Evolutionary conservation across 2,888 invertebrate species (phyloP).

Genomic region (Dorcus parallelipipedus): DNA sequence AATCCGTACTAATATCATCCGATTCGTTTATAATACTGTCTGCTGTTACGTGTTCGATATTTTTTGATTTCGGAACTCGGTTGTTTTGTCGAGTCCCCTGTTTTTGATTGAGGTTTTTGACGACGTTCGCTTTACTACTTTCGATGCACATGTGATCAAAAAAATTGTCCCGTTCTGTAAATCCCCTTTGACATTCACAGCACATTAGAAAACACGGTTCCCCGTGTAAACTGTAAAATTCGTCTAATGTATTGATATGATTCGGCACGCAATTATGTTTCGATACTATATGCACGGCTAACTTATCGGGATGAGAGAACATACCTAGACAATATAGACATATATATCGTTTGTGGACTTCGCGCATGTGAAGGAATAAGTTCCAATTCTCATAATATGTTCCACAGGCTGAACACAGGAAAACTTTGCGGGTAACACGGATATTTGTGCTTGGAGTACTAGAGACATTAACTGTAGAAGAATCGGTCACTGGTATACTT

Average conservation of each 20-base stretch:
- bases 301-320: conserved; percentile 75
- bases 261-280: conserved; percentile 76
- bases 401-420: conserved; percentile 77
- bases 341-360: conserved; percentile 76
- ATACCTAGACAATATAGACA: conserved; percentile 81
- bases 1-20: conserved; percentile 7
- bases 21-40: conserved; percentile 26
- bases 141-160: conserved; percentile 65
- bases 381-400: conserved; percentile 86
- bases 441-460: conserved; percentile 54
- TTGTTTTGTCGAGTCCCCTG: conserved; percentile 1
- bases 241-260: conserved; percentile 62
- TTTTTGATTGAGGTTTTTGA: background rate
- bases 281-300: conserved; percentile 72
- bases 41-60: conserved; percentile 27
- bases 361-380: conserved; percentile 79
- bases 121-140: conserved; percentile 17
- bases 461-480: conserved; percentile 13
- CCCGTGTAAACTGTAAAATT: conserved; percentile 61
- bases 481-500: conserved; percentile 10
- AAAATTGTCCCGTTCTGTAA: conserved; percentile 73
- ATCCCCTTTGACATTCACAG: conserved; percentile 76
- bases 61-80: conserved; percentile 3
- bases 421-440: conserved; percentile 72
- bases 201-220: conserved; percentile 75